Evolutionary conservation across 2,797 vertebrate genomes (phyloP).

Genomic region (Trachops cirrhosus): DNA sequence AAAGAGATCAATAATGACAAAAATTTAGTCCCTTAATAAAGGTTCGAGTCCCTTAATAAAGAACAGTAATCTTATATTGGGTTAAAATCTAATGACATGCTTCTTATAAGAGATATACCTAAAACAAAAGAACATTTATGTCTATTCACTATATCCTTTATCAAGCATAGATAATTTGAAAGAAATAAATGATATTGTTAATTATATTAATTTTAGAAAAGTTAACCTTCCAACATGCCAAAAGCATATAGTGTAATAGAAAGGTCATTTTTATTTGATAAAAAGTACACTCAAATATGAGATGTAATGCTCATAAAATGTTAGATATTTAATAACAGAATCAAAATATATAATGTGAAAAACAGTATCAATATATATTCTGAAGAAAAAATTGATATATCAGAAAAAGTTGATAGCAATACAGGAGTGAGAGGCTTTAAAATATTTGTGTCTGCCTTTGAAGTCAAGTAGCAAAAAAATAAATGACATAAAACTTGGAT

Average conservation of each 20-base stretch:
- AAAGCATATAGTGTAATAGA: neutral
- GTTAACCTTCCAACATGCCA: neutral
- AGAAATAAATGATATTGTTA: neutral
- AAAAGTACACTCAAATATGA: neutral
- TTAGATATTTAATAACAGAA: slow-evolving; percentile 3
- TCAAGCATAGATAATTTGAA: neutral
- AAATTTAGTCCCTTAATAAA: neutral
- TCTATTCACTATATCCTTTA: neutral
- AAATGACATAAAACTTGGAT: neutral
- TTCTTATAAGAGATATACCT: neutral
- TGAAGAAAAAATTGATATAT: neutral
- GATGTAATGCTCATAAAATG: neutral
- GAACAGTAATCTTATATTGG: neutral
- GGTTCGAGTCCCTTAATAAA: neutral
- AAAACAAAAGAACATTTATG: neutral
- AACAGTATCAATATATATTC: neutral
- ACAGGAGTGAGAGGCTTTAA: slow-evolving; percentile 2
- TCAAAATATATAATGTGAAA: slow-evolving; percentile 5
- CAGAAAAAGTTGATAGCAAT: neutral
- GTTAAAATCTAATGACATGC: neutral
- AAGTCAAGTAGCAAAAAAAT: neutral
- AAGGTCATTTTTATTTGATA: neutral
- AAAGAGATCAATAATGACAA: neutral
- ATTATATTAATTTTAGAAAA: neutral
- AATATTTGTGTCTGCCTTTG: slow-evolving; percentile 28